These are phyloP conservation scores for Chitala chitala DNA, from an alignment of 2,113 vertebrate species.

Conservation along the genomic window DNA sequence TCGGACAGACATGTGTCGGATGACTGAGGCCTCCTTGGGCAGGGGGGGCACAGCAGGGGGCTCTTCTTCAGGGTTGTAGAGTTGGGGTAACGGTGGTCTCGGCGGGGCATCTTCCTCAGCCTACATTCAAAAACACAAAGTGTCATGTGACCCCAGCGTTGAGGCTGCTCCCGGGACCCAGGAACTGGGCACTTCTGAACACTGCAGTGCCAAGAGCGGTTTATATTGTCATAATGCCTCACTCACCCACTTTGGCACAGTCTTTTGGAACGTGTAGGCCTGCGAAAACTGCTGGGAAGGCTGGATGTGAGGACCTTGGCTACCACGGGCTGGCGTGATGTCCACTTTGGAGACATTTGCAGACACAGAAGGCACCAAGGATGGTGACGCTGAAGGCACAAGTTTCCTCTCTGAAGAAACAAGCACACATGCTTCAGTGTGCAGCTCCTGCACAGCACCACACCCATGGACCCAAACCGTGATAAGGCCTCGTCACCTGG, in stretches of 20 bases:
- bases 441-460: background rate
- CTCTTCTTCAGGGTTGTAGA: constrained; percentile 84
- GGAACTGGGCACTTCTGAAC: no score
- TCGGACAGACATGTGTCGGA: constrained; percentile 88
- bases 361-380: constrained; percentile 76
- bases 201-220: background rate
- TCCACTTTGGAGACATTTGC: constrained; percentile 49
- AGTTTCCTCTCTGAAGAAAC: constrained; percentile 77
- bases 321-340: constrained; percentile 59
- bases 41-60: constrained; percentile 87
- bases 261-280: constrained; percentile 62
- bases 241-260: constrained; percentile 79
- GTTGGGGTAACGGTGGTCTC: constrained; percentile 83
- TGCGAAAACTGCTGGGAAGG: constrained; percentile 56
- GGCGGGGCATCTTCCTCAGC: constrained; percentile 83
- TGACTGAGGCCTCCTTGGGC: constrained; percentile 80
- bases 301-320: constrained; percentile 63
- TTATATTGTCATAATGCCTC: background rate
- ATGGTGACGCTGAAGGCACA: constrained; percentile 82
- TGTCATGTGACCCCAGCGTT: no score
- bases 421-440: background rate
- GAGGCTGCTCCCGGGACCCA: background rate
- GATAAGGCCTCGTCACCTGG: constrained; percentile 64
- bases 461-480: background rate
- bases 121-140: constrained; percentile 25